Evolutionary conservation across 2,888 invertebrate genomes (phyloP), one percentile per base, ranked within the genome.

Genomic region (Phasia obesa): DNA sequence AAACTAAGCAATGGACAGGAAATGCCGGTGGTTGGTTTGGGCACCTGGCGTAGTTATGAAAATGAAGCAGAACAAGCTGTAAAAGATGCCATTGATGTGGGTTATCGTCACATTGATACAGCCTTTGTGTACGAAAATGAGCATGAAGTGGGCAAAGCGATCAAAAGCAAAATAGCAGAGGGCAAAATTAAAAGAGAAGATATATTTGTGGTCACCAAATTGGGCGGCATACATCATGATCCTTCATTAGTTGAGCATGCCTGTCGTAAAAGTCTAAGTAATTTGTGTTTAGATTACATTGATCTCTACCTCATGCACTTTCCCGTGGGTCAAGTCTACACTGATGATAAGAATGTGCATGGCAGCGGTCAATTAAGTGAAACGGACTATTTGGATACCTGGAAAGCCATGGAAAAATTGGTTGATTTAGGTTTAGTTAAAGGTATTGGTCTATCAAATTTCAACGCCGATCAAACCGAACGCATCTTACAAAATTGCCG

Each of bases 281-380:
- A 93, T 74, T 92, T 97, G 82, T 94, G 94, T 0, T 89, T 97
- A 5, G 93, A 94, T 0, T 97, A 97, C 88, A 92, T 97, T 67
- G 97, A 97, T 88, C 92, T 97, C 0, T 97, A 95, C 87, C 91
- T 97, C 13, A 95, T 97, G 84, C 97, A 97, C 88, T 96, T 95
- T 93, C 97, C 97, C 0, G 93, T 96, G 89, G 95, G 94, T 0
- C 95, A 94, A 86, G 92, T 86, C 4, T 87, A 88, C 35, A 62
- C 86, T 11, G 87, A 95, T 94, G 90, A 92, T 21, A 86, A 87
- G 38, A 88, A 90, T 85, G 90, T 91, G 1, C 90, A 90, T 53
- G 91, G 90, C 64, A 87, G 86, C 25, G 64, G 87, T 25, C 86
- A 89, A 19, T 86, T 90, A 0, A 88, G 89, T 21, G 87, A 89